Evolutionary conservation across 2,113 vertebrate species (phyloP).

Genomic region (Dipodomys ordii): DNA sequence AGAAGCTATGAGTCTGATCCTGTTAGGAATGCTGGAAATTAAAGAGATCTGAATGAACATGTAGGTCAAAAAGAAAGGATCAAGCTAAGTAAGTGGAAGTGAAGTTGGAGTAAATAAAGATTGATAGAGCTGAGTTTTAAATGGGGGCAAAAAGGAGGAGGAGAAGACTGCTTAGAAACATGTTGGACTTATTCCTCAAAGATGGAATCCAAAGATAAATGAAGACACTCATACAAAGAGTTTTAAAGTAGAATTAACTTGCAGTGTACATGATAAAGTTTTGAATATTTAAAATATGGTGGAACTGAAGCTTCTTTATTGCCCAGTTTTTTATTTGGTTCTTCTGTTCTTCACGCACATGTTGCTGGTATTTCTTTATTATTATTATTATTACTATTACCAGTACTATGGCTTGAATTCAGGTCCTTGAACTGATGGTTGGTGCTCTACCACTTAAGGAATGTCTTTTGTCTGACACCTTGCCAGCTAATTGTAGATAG

Average conservation of each 20-base stretch:
- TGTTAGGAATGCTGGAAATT: too few species aligned
- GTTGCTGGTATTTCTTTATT: neutral
- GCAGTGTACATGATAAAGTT: neutral
- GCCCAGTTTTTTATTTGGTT: neutral
- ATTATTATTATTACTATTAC: too few species aligned
- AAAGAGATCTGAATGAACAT: too few species aligned
- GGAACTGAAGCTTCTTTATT: neutral
- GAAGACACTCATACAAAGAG: neutral
- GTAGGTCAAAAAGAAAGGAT: too few species aligned
- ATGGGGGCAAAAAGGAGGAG: neutral
- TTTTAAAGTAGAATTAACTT: conserved; percentile 33
- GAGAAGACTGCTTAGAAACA: neutral
- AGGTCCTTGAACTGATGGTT: too few species aligned
- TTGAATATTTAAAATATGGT: neutral
- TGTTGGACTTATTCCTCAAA: neutral
- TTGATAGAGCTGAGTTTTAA: neutral
- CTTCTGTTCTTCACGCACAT: neutral
- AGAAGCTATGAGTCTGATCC: too few species aligned
- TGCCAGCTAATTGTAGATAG: too few species aligned
- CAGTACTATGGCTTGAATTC: too few species aligned
- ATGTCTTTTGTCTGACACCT: too few species aligned
- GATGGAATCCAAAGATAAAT: neutral
- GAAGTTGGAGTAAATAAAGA: too few species aligned
- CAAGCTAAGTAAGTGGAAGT: too few species aligned
- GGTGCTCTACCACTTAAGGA: too few species aligned